A percentile compares a stretch with the other conserved stretches of the same genome.
These are phyloP conservation scores for Myotis pilosus DNA, from an alignment of 2,797 vertebrate species.

Conservation along the genomic window DNA sequence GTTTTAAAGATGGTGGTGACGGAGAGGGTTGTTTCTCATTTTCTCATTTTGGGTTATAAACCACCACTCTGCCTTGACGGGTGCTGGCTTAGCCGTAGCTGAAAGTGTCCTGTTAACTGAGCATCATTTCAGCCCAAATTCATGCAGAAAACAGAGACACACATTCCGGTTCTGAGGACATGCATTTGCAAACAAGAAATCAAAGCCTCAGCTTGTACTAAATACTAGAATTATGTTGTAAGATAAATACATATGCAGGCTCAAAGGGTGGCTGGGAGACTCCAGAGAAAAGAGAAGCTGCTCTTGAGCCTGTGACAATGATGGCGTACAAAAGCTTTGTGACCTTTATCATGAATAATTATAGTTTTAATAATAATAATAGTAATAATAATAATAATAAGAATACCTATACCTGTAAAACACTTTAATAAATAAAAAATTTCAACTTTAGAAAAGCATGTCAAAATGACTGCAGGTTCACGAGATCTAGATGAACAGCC, in stretches of 20 bases:
- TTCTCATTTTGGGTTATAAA: not conserved
- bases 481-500: not conserved
- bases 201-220: not conserved
- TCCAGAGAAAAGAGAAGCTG: not conserved
- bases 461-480: not conserved
- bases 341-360: not conserved
- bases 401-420: not conserved
- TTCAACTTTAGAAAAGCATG: not conserved
- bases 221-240: not conserved
- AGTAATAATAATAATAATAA: not conserved
- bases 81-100: not conserved
- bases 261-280: not conserved
- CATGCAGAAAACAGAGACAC: not conserved
- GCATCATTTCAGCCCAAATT: not conserved
- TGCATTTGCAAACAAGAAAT: constrained; percentile 31
- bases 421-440: not conserved
- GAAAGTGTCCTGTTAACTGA: not conserved
- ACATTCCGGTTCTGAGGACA: not conserved
- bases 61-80: not conserved
- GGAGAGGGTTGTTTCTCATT: not conserved
- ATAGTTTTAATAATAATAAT: not conserved
- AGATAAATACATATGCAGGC: not conserved
- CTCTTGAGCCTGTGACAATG: not conserved
- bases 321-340: not conserved
- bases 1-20: not conserved